Evolutionary conservation across 1,140 invertebrate genomes (phyloP), one percentile per base, ranked within the genome.

Genomic region (Dendrolimus punctatus): DNA sequence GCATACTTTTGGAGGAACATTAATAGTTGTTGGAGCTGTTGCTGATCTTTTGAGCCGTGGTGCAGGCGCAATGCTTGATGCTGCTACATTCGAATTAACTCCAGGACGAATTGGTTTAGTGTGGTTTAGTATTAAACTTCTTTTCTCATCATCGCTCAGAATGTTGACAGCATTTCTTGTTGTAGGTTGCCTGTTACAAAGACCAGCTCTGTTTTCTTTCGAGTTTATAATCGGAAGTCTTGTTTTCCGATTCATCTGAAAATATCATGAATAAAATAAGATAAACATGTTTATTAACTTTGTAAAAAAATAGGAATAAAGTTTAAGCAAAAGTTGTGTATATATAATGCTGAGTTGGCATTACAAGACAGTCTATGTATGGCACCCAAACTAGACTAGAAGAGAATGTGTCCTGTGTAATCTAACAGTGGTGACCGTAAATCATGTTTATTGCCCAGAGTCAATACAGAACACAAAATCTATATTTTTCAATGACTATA

Each of bases 211-310:
- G 50, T 83, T 86, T 59, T 86, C 80, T 71, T 83, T 85, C n/a
- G 70, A 46, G 38, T 64, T 55, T 8, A 54, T 53, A 8, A 55
- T 62, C 42, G 80, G 83, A 39, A 76, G 62, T 68, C 81, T 86
- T 38, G 83, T 73, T 62, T 83, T 85, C 53, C 75, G 72, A 39
- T 80, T 82, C 83, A 86, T 86, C 83, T 85, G 75, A 39, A 81
- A 85, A 52, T 10, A 46, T 55, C 10, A 48, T 38, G 9, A 23
- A 23, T 23, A 23, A 23, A 23, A 23, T 23, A 23, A 23, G 3
- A 23, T 23, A 23, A 23, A 23, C 23, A 23, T 23, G 3, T 23
- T 23, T 23, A 23, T 23, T 23, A 2, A 23, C 23, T 23, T 23
- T 23, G 23, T 23, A 23, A 23, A 23, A 23, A 23, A 2, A 23